Conservation (phyloP, 2,113 vertebrate genomes). For the Ammodytes marinus region DNA sequence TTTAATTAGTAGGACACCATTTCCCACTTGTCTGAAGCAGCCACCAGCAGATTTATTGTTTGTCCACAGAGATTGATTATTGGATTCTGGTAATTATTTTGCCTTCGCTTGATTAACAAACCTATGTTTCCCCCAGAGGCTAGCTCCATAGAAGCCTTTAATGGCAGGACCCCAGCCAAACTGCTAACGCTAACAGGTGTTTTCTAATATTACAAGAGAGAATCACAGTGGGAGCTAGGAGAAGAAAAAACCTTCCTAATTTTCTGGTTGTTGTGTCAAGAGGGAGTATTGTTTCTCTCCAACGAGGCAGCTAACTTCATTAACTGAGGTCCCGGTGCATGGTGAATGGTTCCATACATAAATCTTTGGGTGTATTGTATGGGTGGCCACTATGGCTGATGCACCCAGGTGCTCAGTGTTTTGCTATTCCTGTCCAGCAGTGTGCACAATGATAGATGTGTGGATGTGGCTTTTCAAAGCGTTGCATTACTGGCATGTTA, state of each 20-base stretch:
- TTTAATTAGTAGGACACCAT: constrained; percentile 73
- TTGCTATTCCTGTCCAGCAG: constrained; percentile 18
- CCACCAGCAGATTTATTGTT: constrained; percentile 77
- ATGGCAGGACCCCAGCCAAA: constrained; percentile 41
- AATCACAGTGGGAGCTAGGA: neutral
- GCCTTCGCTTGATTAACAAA: constrained; percentile 80
- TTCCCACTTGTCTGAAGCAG: constrained; percentile 50
- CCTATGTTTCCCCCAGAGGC: constrained; percentile 67
- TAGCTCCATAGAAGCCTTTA: constrained; percentile 58
- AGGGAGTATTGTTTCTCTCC: constrained; percentile 13
- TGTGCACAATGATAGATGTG: constrained; percentile 24
- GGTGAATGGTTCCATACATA: constrained; percentile 11
- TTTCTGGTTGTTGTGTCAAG: constrained; percentile 22
- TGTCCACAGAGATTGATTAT: constrained; percentile 79
- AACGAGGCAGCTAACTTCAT: constrained; percentile 10
- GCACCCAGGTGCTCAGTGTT: constrained; percentile 47
- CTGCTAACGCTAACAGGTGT: constrained; percentile 27
- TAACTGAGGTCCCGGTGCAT: constrained; percentile 11
- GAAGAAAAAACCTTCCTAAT: neutral
- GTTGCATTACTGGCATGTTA: constrained; percentile 42
- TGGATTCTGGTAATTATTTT: constrained; percentile 83
- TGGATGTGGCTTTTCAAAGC: constrained; percentile 21
- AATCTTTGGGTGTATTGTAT: neutral
- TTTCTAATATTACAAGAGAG: constrained; percentile 26
- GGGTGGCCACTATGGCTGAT: constrained; percentile 39